Evolutionary conservation across 2,797 vertebrate genomes (phyloP), one percentile per base, ranked within the genome.

Genomic region (Myotis findleyi): DNA sequence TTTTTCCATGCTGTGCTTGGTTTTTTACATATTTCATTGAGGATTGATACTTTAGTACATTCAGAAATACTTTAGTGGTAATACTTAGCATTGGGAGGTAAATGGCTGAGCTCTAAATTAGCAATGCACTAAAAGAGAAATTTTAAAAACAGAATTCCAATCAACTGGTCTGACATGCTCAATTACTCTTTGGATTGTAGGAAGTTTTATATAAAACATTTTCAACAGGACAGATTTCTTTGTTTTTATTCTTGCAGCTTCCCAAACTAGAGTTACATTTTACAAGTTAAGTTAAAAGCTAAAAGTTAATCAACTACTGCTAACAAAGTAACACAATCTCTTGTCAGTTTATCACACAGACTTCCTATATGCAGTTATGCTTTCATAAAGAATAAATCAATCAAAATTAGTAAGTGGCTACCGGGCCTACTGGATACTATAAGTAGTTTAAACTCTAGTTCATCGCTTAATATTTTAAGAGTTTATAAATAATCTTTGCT

Each of bases 401-500:
- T 77, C 53, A 95, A 89, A 95, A 91, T 72, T 27, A 91, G 14
- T 41, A 77, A 84, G 27, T 91, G 20, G 27, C 20, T 68, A 79
- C 41, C 1, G 3, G 7, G 20, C 36, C 44, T 62, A 36, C 25
- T 73, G 12, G 8, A 0, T 68, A 27, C 68, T 80, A 51, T 2
- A 30, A 9, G 7, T 38, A 44, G 12, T 62, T 72, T 44, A 93
- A 90, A 18, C 10, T 81, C 30, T 90, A 38, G 7, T 53, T 88
- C 47, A 51, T 55, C 66, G 20, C 3, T 91, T 77, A 69, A 41
- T 69, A 21, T 93, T 88, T 41, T 89, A 92, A 81, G 93, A 12
- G 3, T 97, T 14, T 97, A 81, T 76, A 97, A 97, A 96, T 97
- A 87, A 12, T 9, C 82, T 96, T 97, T 93, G 90, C 95, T 96